Evolutionary conservation across 2,888 invertebrate genomes (phyloP), one percentile per base, ranked within the genome.

Genomic region (Phortica magna): DNA sequence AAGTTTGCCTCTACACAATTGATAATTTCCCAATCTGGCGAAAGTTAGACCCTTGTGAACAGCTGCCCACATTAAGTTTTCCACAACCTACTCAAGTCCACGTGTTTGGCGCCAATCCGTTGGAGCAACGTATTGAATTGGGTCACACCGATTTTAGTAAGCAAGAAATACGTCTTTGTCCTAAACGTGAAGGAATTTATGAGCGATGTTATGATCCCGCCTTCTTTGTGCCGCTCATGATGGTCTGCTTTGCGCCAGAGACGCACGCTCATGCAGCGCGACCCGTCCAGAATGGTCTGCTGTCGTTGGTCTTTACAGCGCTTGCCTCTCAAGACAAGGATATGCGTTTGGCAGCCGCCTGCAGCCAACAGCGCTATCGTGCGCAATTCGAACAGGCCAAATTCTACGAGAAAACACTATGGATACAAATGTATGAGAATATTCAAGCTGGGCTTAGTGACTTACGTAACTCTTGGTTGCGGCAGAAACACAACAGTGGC

Each of bases 221-320:
- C 41, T 98, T 97, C 90, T 92, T 97, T 81, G 93, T 98, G 74
- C 96, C 97, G 0, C 90, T 97, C 10, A 94, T 98, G 89, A 94
- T 94, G 79, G 94, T 95, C 87, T 91, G 97, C 65, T 92, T 97
- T 79, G 94, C 95, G 0, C 95, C 96, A 5, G 96, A 96, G 81
- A 95, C 95, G 61, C 93, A 94, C 72, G 94, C 96, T 0, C 94
- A 95, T 19, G 95, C 95, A 77, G 94, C 95, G 83, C 94, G 94
- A 90, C 93, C 97, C 79, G 93, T 95, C 19, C 93, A 95, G 78
- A 94, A 93, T 77, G 96, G 96, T 0, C 93, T 95, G 64, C 92
- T 98, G 74, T 94, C 95, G 2, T 90, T 97, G 41, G 94, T 94
- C 0, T 93, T 97, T 73, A 93, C 94, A 81, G 95, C 95, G 0